Base-by-base conservation (phyloP, 2,113 vertebrate species). In the Amphiprion percula region DNA sequence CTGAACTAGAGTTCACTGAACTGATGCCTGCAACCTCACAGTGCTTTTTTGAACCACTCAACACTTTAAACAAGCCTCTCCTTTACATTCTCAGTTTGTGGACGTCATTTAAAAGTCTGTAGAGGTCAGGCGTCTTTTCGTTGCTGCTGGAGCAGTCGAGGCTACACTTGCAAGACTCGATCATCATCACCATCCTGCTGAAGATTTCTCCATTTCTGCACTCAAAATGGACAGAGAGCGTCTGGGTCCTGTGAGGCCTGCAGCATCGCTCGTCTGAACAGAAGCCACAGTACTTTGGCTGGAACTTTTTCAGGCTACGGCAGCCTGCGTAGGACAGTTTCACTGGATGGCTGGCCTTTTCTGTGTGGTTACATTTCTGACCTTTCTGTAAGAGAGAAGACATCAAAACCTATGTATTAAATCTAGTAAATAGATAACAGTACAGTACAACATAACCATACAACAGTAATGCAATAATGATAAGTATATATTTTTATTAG, bases 161-260 rank as follows among this genome's bases (percentile, higher is more conserved):
- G 89, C 84, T 94, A 94, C 97, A 98, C 44, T 93, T 95, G 93
- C 97, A 98, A 21, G 96, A 96, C 92, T 98, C 94, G 74, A 97
- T 97, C 95, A 96, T 95, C 96, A 97, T 97, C 78, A 98, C 95
- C 0, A 95, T 97, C 94, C 96, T 97, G 88, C 91, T 96, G 92
- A 97, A 95, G 74, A 87, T 94, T 84, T 96, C 94, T 15, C 96
- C 95, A 0, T 96, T 96, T 0, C 95, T 95, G 0, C 97, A 98
- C 28, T 88, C 94, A 94, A 98, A 98, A 17, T 89, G 90, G 89
- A 97, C 95, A 44, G 95, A 93, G 72, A 95, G 89, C 8, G 97
- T 98, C 83, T 94, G 94, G 88, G 96, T 98, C 91, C 94, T 95
- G 87, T 95, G 95, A 6, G 97, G 97, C 0, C 92, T 94, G 63